Percentiles rank a stretch among this genome's conserved stretches.
phyloP scores from a whole-genome alignment of 2,888 invertebrate species.

The Aphodius sticticus region DNA sequence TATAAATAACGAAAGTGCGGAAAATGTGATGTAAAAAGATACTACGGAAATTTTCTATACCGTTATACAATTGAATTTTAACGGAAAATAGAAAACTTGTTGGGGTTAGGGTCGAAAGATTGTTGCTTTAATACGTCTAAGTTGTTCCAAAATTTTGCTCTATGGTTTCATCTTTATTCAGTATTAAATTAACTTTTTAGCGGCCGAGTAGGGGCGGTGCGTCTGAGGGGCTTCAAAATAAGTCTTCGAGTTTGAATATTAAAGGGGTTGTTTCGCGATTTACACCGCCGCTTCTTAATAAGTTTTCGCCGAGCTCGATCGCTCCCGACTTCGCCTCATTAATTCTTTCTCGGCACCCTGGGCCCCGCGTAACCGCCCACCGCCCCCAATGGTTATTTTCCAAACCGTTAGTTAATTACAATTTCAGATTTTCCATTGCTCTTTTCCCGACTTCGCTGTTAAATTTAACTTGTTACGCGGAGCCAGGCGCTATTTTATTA shows the following conservation, averaged over 20 bases:
- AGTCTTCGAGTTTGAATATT: constrained; percentile 53
- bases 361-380: constrained; percentile 38
- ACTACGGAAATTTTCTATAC: no score
- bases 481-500: constrained; percentile 39
- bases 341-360: constrained; percentile 44
- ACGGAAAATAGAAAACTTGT: neutral
- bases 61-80: neutral
- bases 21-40: no score
- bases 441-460: constrained; percentile 48
- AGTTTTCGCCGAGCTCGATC: constrained; percentile 42
- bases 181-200: constrained; percentile 27
- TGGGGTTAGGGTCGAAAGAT: neutral
- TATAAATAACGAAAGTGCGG: no score
- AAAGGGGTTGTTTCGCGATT: constrained; percentile 59
- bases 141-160: neutral
- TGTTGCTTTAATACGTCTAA: neutral
- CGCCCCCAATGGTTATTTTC: constrained; percentile 58
- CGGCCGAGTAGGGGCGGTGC: neutral
- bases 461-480: constrained; percentile 55
- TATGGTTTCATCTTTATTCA: neutral
- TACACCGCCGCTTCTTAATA: constrained; percentile 54
- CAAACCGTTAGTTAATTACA: constrained; percentile 60
- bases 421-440: constrained; percentile 46
- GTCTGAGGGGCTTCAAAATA: constrained; percentile 18
- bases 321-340: constrained; percentile 53